Evolutionary conservation across 2,888 invertebrate genomes (phyloP).

Genomic region (Isoperla grammatica): DNA sequence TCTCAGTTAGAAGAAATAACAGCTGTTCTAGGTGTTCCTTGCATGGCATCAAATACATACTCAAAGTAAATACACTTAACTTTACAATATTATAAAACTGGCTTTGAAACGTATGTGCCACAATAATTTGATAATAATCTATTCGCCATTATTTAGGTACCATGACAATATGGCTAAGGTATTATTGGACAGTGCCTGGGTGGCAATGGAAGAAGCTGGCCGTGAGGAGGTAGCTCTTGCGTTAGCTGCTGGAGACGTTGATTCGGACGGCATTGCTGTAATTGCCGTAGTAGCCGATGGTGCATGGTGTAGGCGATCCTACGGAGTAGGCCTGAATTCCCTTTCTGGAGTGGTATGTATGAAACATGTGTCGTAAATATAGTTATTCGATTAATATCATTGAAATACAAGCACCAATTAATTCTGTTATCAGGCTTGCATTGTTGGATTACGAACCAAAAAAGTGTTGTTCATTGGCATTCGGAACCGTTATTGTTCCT

Average conservation of each 20-base stretch:
- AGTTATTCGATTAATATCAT: background rate
- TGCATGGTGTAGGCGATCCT: conserved; percentile 1
- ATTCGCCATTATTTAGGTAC: background rate
- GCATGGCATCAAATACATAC: background rate
- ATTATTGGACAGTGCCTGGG: background rate
- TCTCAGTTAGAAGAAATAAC: background rate
- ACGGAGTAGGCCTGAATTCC: background rate
- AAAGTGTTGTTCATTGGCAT: conserved; percentile 4
- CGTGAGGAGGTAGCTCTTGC: conserved; percentile 4
- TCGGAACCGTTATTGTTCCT: background rate
- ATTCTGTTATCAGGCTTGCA: conserved; percentile 3
- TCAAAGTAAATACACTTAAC: too few species aligned
- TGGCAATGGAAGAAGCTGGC: background rate
- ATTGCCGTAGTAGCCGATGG: conserved; percentile 1
- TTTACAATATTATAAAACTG: too few species aligned
- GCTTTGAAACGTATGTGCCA: too few species aligned
- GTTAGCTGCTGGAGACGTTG: background rate
- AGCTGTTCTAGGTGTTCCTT: background rate
- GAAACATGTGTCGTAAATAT: too few species aligned
- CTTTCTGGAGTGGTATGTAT: conserved; percentile 5
- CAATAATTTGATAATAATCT: too few species aligned
- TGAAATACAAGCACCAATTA: background rate
- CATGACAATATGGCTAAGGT: background rate
- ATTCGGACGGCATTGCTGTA: background rate
- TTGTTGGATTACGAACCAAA: background rate